A percentile compares a stretch with the other conserved stretches of the same genome.
Evolutionary conservation across 2,888 invertebrate species (phyloP).

Genomic region (Boloria selene): DNA sequence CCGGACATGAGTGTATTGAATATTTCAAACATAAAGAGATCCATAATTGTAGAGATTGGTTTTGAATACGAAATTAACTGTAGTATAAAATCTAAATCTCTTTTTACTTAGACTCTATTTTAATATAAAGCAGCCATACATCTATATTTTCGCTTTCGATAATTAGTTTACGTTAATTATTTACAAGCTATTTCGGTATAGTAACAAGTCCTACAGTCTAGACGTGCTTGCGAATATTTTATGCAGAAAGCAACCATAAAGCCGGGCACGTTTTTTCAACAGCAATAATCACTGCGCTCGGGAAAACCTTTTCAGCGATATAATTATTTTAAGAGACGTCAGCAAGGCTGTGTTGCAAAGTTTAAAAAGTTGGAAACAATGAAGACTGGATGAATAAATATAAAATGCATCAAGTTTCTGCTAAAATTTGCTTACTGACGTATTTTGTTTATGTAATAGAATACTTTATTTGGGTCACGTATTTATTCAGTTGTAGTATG

Average conservation of each 20-base stretch:
- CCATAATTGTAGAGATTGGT: slow-evolving; percentile 4
- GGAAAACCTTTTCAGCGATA: slow-evolving; percentile 33
- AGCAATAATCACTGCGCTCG: slow-evolving; percentile 35
- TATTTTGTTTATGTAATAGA: no score
- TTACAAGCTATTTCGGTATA: slow-evolving; percentile 5
- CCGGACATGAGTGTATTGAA: slow-evolving; percentile 29
- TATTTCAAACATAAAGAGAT: slow-evolving; percentile 27
- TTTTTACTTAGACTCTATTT: not conserved
- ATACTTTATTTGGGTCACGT: no score
- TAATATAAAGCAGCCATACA: not conserved
- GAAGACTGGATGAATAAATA: no score
- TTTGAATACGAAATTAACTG: not conserved
- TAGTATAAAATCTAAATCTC: no score
- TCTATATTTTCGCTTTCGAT: not conserved
- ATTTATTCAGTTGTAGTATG: no score
- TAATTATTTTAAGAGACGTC: slow-evolving; percentile 37
- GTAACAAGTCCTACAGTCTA: slow-evolving; percentile 32
- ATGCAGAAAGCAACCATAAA: slow-evolving; percentile 32
- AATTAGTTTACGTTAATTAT: slow-evolving; percentile 16
- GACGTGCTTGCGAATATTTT: slow-evolving; percentile 39
- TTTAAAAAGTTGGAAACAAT: not conserved
- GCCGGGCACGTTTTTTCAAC: slow-evolving; percentile 24
- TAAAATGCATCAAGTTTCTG: no score
- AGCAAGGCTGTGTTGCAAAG: slow-evolving; percentile 18
- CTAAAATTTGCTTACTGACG: no score